Base-by-base conservation (phyloP, 2,113 vertebrate species). In the Anarrhichthys ocellatus region DNA sequence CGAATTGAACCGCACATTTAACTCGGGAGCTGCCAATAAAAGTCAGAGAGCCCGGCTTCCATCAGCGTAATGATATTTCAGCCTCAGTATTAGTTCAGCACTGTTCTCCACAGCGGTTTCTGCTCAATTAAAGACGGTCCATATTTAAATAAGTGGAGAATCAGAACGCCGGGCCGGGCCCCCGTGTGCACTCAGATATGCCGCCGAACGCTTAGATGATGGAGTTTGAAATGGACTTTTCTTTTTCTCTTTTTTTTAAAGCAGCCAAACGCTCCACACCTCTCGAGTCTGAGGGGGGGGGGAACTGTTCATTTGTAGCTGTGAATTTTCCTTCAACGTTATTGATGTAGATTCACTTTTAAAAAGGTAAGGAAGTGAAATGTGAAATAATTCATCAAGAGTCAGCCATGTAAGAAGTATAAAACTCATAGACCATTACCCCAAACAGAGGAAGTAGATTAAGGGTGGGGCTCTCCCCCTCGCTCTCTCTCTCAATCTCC, bases 381-480 rank as follows among this genome's bases (percentile, higher is more conserved):
- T 93, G 93, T 94, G 93, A 93, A 93, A 93, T 93, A 89, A 88
- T 94, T 93, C 91, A 93, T 94, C 90, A 89, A 86, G 87, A 89
- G 83, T 20, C 88, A 93, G 91, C 92, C 92, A 93, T 89, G 91
- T 90, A 92, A 68, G 87, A 94, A 93, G 93, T 29, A 29, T 29
- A 29, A 2, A 84, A 63, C 83, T 83, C 29, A 66, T 81, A 78
- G 91, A 86, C 91, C 91, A 87, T 87, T 87, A 87, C 74, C 83
- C 65, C 88, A 90, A 91, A 93, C 88, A 87, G 80, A 89, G 83
- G 85, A 48, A 79, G 87, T 80, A 79, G 87, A 91, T 91, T 81
- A 88, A 88, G 87, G 86, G 87, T 11, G 82, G 87, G 80, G 76
- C 83, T 50, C 42, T 11, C 24, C 24, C 32, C 42, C 13, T 62